Percentiles rank a stretch among this genome's conserved stretches.
Conservation (phyloP, 2,888 invertebrate genomes). For the Laspeyria flexula region DNA sequence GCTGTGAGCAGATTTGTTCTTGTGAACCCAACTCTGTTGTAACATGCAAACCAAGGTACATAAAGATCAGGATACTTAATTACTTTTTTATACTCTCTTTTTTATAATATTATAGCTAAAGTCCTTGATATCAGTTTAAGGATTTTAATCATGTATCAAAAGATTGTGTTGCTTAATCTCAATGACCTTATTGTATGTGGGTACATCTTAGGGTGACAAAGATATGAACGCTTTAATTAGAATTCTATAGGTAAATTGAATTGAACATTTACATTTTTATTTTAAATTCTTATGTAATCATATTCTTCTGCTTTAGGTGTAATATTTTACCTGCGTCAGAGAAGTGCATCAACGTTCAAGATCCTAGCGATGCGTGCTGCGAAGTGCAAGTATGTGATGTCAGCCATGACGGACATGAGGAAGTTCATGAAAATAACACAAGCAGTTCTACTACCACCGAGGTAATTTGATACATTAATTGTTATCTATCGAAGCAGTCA, state of each 20-base stretch:
- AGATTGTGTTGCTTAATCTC: too few relatives aligned
- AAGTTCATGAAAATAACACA: conserved; percentile 61
- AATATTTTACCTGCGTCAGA: conserved; percentile 86
- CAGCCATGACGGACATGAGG: conserved; percentile 91
- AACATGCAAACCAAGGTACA: conserved; percentile 89
- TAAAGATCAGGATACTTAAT: too few relatives aligned
- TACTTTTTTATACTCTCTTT: too few relatives aligned
- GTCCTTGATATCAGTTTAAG: too few relatives aligned
- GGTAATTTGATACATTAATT: conserved; percentile 37
- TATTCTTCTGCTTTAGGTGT: conserved; percentile 78
- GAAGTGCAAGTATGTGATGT: conserved; percentile 95
- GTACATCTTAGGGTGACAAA: too few relatives aligned
- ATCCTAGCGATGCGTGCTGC: conserved; percentile 94
- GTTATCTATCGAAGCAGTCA: too few relatives aligned
- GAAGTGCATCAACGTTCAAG: conserved; percentile 92
- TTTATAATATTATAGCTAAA: too few relatives aligned
- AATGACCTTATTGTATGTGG: too few relatives aligned
- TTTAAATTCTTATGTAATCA: background rate
- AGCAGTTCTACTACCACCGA: conserved; percentile 56
- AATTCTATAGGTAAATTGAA: too few relatives aligned
- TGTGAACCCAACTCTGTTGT: conserved; percentile 91
- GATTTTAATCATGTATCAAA: too few relatives aligned
- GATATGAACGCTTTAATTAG: too few relatives aligned
- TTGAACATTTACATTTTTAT: too few relatives aligned
- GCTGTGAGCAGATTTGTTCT: conserved; percentile 92